A percentile compares a stretch with the other conserved stretches of the same genome.
Evolutionary conservation across 2,797 vertebrate species (phyloP).

Genomic region (Okamejei kenojei): DNA sequence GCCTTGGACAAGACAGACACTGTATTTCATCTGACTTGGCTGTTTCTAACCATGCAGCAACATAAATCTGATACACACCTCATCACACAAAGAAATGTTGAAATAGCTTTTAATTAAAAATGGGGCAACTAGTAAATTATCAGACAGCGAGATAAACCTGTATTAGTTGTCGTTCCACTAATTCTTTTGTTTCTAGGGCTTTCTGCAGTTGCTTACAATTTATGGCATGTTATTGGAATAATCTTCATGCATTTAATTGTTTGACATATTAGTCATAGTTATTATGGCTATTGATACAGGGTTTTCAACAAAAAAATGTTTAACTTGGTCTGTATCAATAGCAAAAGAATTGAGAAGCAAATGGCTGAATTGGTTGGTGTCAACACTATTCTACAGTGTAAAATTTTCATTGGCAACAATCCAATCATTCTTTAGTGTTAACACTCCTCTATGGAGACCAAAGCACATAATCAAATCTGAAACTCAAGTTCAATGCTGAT

Average conservation of each 20-base stretch:
- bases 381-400: background rate
- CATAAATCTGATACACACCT: background rate
- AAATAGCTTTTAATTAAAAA: conserved; percentile 1
- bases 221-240: background rate
- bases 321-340: background rate
- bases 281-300: background rate
- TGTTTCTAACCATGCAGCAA: background rate
- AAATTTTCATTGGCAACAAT: background rate
- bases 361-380: background rate
- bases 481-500: background rate
- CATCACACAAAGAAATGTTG: background rate
- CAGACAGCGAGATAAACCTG: background rate
- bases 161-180: background rate
- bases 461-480: background rate
- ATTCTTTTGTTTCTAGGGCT: background rate
- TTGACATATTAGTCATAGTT: background rate
- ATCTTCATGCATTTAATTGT: background rate
- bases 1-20: no score
- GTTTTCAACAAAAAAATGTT: background rate
- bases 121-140: background rate
- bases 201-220: background rate
- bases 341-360: background rate
- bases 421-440: background rate
- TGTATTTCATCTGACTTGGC: no score
- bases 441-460: background rate